Conservation (phyloP, 2,113 vertebrate genomes). For the Herpetotheres cachinnans region DNA sequence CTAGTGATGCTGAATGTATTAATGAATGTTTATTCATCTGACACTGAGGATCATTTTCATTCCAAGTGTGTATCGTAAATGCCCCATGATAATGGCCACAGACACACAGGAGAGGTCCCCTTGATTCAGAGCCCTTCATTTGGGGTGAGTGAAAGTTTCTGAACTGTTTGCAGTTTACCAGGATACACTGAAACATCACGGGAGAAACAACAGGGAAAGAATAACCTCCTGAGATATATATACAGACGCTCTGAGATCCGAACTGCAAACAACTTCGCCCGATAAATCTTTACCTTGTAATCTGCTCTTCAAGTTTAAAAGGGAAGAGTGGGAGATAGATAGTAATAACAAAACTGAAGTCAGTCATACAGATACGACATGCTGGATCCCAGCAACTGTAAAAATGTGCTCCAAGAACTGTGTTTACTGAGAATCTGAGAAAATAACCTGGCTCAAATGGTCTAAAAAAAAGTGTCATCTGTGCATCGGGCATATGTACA, state of each 20-base stretch:
- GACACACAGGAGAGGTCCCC: background rate
- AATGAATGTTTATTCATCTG: constrained; percentile 19
- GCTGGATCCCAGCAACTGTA: background rate
- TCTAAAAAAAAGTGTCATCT: background rate
- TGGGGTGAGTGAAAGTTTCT: constrained; percentile 56
- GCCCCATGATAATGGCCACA: background rate
- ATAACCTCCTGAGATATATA: background rate
- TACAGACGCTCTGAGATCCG: background rate
- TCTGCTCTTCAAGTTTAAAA: background rate
- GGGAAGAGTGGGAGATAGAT: background rate
- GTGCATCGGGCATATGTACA: background rate
- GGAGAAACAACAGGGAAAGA: background rate
- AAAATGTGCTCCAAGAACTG: background rate
- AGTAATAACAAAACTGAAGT: background rate
- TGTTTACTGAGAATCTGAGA: background rate
- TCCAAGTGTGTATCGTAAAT: background rate
- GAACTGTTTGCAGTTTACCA: background rate
- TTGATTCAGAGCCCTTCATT: background rate
- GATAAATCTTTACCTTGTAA: background rate
- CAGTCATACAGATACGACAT: background rate
- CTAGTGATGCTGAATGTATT: constrained; percentile 50
- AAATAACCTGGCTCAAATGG: background rate
- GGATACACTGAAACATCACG: background rate
- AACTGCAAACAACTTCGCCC: background rate
- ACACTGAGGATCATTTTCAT: constrained; percentile 30